Percentiles rank a stretch among this genome's conserved stretches.
These are phyloP conservation scores for Numenius phaeopus DNA, from an alignment of 2,797 vertebrate species.

Conservation along the genomic window DNA sequence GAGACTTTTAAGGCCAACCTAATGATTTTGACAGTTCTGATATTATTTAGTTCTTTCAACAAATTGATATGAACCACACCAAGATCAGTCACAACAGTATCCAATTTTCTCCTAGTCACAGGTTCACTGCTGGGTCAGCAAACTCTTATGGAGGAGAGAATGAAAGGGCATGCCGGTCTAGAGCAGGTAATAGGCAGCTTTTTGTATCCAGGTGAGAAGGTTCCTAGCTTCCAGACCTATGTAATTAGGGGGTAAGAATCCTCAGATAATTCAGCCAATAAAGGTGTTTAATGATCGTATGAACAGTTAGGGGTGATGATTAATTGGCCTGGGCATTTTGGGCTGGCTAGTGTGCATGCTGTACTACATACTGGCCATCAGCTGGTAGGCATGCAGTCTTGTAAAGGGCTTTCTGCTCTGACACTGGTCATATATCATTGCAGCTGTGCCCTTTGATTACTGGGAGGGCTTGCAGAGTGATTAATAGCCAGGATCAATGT, in stretches of 20 bases:
- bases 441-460: slow-evolving; percentile 98
- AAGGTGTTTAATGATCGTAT: slow-evolving; percentile 87
- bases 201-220: slow-evolving; percentile 86
- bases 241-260: slow-evolving; percentile 88
- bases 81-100: slow-evolving; percentile 81
- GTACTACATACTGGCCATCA: slow-evolving; percentile 88
- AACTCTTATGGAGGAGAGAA: slow-evolving; percentile 75
- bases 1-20: slow-evolving; percentile 71
- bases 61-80: slow-evolving; percentile 78
- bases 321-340: slow-evolving; percentile 86
- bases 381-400: slow-evolving; percentile 89
- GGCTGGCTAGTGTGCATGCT: slow-evolving; percentile 83
- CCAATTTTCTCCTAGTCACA: slow-evolving; percentile 82
- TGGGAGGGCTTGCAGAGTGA: slow-evolving; percentile 95
- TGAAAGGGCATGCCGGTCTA: slow-evolving; percentile 75
- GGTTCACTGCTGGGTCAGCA: slow-evolving; percentile 85
- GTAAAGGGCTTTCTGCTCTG: slow-evolving; percentile 91
- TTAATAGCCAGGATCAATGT: slow-evolving; percentile 98
- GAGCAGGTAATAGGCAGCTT: slow-evolving; percentile 82
- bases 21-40: slow-evolving; percentile 76
- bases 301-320: slow-evolving; percentile 89
- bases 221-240: slow-evolving; percentile 81
- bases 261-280: slow-evolving; percentile 87
- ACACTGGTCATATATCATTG: slow-evolving; percentile 99
- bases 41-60: slow-evolving; percentile 77